These are phyloP conservation scores for Lepus timidus DNA, from an alignment of 2,113 vertebrate species.

Conservation along the genomic window DNA sequence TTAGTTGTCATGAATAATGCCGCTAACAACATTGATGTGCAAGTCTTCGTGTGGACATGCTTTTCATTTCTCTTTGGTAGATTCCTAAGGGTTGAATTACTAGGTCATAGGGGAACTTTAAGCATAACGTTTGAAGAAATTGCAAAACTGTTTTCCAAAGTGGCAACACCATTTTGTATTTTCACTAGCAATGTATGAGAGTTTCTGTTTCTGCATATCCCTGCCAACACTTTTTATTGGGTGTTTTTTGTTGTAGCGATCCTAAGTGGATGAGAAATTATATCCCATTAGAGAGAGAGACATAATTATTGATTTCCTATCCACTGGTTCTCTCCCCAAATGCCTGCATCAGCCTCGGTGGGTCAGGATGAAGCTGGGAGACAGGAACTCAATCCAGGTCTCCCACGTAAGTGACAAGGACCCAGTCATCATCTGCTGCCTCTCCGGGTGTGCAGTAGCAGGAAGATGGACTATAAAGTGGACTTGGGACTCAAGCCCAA, in stretches of 20 bases:
- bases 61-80: conserved; percentile 52
- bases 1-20: conserved; percentile 30
- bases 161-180: conserved; percentile 1
- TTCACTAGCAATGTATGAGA: background rate
- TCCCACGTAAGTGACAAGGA: too few relatives aligned
- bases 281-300: background rate
- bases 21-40: background rate
- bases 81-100: conserved; percentile 48
- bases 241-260: conserved; percentile 34
- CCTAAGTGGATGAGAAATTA: background rate
- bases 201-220: background rate
- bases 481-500: too few relatives aligned
- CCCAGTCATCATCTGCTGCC: too few relatives aligned
- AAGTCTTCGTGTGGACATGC: background rate
- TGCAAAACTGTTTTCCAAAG: conserved; percentile 49
- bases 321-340: too few relatives aligned
- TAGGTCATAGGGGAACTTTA: conserved; percentile 31
- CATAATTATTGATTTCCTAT: too few relatives aligned
- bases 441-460: too few relatives aligned
- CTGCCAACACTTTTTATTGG: conserved; percentile 28
- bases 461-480: too few relatives aligned
- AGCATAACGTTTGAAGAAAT: conserved; percentile 50
- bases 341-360: too few relatives aligned
- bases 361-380: too few relatives aligned
- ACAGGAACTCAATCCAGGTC: too few relatives aligned